These are phyloP conservation scores for Callitettix versicolor DNA, from an alignment of 1,140 invertebrate genomes.

Conservation along the genomic window DNA sequence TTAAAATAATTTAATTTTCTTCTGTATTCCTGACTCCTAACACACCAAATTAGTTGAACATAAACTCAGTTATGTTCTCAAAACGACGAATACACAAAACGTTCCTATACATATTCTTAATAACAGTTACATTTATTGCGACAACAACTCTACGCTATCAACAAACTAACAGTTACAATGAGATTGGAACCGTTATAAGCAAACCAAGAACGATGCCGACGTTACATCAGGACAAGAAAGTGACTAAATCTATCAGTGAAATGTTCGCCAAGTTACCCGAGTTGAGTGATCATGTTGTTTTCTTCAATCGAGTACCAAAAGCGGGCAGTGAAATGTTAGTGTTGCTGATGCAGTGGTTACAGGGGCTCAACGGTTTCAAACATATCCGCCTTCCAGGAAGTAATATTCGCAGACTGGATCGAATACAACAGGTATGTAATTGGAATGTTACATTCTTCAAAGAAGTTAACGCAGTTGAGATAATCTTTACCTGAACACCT, in stretches of 20 bases:
- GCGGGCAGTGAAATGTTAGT: constrained; percentile 54
- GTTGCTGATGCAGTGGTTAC: constrained; percentile 47
- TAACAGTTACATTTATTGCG: not conserved
- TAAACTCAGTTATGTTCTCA: not conserved
- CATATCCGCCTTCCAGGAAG: constrained; percentile 43
- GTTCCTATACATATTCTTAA: constrained; percentile 1
- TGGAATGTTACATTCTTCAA: not conserved
- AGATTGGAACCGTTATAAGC: no score
- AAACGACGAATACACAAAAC: not conserved
- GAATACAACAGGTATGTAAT: constrained; percentile 36
- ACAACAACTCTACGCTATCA: not conserved
- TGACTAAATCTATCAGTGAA: constrained; percentile 45
- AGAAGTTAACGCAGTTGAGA: no score
- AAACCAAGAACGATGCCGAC: no score
- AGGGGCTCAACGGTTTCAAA: constrained; percentile 47
- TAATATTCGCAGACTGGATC: constrained; percentile 32
- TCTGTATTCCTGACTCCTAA: no score
- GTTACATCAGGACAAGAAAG: constrained; percentile 11
- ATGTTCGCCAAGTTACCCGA: constrained; percentile 33
- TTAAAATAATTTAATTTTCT: no score
- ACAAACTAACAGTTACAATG: no score
- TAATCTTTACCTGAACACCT: no score
- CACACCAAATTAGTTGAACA: no score
- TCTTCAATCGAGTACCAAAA: constrained; percentile 53
- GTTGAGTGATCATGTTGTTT: constrained; percentile 41